phyloP scores from a whole-genome alignment of 2,797 vertebrate species.

The Cichlasoma orientale region DNA sequence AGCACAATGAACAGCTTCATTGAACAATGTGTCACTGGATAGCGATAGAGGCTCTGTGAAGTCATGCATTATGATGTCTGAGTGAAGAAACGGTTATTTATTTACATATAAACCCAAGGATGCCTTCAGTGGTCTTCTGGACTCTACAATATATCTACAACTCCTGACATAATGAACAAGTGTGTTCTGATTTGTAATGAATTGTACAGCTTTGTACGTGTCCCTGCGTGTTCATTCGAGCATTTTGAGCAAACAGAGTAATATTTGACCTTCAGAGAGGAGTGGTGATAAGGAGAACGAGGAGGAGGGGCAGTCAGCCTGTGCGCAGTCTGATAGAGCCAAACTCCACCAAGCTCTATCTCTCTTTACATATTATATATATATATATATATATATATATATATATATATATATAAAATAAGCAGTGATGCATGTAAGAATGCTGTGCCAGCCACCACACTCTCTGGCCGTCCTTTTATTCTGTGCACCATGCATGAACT shows the following conservation, averaged over 20 bases:
- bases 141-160: background rate
- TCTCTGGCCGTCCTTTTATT: conserved; percentile 28
- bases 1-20: conserved; percentile 18
- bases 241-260: background rate
- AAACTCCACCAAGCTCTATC: background rate
- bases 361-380: conserved; percentile 3
- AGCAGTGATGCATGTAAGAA: conserved; percentile 29
- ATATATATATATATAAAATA: background rate
- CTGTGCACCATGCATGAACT: conserved; percentile 33
- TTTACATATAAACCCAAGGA: conserved; percentile 2
- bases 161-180: background rate
- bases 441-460: conserved; percentile 10
- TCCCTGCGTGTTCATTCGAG: background rate
- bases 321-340: background rate
- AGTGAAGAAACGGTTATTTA: conserved; percentile 16
- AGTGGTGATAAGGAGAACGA: background rate
- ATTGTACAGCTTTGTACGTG: background rate
- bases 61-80: conserved; percentile 14
- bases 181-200: background rate
- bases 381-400: background rate
- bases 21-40: conserved; percentile 23
- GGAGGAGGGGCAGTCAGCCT: background rate
- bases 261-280: conserved; percentile 8
- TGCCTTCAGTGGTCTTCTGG: background rate
- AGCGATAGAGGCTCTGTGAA: conserved; percentile 18